Base-by-base conservation (phyloP, 2,888 invertebrate genomes). In the Drosophila infuscata region DNA sequence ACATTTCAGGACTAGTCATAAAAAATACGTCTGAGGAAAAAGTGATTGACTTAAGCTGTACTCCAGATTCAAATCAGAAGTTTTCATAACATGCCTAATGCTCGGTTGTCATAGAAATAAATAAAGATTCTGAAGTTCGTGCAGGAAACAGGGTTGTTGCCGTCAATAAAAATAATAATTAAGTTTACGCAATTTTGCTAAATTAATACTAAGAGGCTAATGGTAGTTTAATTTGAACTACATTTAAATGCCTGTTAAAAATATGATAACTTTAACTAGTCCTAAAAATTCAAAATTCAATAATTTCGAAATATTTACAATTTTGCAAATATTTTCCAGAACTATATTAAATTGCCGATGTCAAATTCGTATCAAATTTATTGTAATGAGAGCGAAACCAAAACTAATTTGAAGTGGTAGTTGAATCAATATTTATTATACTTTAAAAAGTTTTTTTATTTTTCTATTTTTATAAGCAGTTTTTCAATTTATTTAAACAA, bases 1-100 rank as follows among this genome's bases (percentile, higher is more conserved):
- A 33, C 49, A 65, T 57, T 29, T 25, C 15, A 29, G 41, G 51
- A n/a, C 9, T 30, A 20, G 56, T 7, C 20, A 25, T 57, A 35
- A 41, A n/a, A 41, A 11, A 8, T 25, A 29, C 6, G 32, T 15
- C 32, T 11, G 6, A 0, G 8, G 1, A 41, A 12, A 9, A 9
- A 32, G 29, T 15, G 38, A 12, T 38, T 30, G 38, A 30, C 8
- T 30, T 12, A n/a, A 20, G 1, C 3, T 11, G 15, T 43, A 57
- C n/a, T 15, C 29, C 30, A 8, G 4, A n/a, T 36, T 35, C 15
- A 46, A 25, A 6, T n/a, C 17, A 20, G 5, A 17, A 35, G 6
- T 20, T 11, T 43, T 43, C 11, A 3, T 17, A 20, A 33, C 20
- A 25, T 25, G 20, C n/a, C 5, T n/a, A 41, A 41, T 9, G 1